These are phyloP conservation scores for Lypha dubia DNA, from an alignment of 2,888 invertebrate genomes.

Conservation along the genomic window DNA sequence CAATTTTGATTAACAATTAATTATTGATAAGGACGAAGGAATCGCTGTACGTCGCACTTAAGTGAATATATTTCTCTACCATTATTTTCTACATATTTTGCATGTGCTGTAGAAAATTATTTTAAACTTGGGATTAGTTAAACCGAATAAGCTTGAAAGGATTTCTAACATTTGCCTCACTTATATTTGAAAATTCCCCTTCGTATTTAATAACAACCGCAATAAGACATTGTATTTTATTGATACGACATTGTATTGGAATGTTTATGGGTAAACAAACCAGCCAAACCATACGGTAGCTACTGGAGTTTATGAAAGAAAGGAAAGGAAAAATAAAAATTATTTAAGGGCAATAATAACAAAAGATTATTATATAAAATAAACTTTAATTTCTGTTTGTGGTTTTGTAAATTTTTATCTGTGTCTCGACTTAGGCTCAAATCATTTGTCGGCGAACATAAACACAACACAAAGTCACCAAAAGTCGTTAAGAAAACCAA, in stretches of 20 bases:
- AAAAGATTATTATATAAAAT: slow-evolving; percentile 45
- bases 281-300: slow-evolving; percentile 69
- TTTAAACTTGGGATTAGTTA: too few relatives aligned
- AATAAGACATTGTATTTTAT: slow-evolving; percentile 27
- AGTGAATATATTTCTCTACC: too few relatives aligned
- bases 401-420: slow-evolving; percentile 41
- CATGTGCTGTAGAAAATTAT: too few relatives aligned
- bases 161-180: too few relatives aligned
- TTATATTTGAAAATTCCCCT: too few relatives aligned
- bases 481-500: slow-evolving; percentile 66
- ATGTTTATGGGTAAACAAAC: slow-evolving; percentile 18
- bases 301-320: slow-evolving; percentile 27
- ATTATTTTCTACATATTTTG: too few relatives aligned
- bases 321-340: slow-evolving; percentile 3
- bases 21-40: too few relatives aligned
- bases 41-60: too few relatives aligned
- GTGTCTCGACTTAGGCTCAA: slow-evolving; percentile 3
- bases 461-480: slow-evolving; percentile 67
- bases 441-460: slow-evolving; percentile 49
- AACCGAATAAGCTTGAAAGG: too few relatives aligned
- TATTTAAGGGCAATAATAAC: slow-evolving; percentile 5
- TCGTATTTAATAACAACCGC: not conserved
- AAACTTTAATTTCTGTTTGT: slow-evolving; percentile 68
- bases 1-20: too few relatives aligned
- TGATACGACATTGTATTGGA: not conserved